Conservation (phyloP, 2,797 vertebrate species). For the Danio kyathit region DNA sequence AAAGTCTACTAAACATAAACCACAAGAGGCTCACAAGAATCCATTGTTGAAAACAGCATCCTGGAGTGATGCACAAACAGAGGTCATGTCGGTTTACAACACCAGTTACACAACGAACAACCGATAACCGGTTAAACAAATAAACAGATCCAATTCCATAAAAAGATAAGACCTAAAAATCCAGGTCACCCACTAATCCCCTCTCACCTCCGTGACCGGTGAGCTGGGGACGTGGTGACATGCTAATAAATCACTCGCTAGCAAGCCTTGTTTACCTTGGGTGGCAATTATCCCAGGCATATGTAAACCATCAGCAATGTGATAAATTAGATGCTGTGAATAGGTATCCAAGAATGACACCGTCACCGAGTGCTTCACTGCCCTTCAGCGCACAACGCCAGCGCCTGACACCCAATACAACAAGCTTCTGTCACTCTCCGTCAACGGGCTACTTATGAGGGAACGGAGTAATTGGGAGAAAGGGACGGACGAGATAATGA, state of each 20-base stretch:
- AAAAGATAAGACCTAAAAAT: conserved; percentile 31
- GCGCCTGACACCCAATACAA: conserved; percentile 53
- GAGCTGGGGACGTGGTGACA: conserved; percentile 62
- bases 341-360: conserved; percentile 80
- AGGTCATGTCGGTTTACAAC: not conserved
- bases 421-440: conserved; percentile 63
- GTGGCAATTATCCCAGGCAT: conserved; percentile 77
- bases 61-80: too few relatives aligned
- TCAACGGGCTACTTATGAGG: conserved; percentile 69
- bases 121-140: not conserved
- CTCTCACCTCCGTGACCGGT: conserved; percentile 3
- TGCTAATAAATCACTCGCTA: conserved; percentile 77
- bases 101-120: not conserved
- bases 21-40: too few relatives aligned
- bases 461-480: conserved; percentile 22
- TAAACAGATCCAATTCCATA: not conserved
- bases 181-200: conserved; percentile 50
- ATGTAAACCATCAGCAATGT: conserved; percentile 76
- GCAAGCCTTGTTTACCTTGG: conserved; percentile 77
- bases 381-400: conserved; percentile 36
- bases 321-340: conserved; percentile 83
- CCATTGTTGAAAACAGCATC: too few relatives aligned
- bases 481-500: conserved; percentile 65
- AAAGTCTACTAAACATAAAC: too few relatives aligned
- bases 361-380: conserved; percentile 62